Percentiles rank a stretch among this genome's conserved stretches.
Conservation (phyloP, 1,140 invertebrate genomes). For the Drosophila arawakana region DNA sequence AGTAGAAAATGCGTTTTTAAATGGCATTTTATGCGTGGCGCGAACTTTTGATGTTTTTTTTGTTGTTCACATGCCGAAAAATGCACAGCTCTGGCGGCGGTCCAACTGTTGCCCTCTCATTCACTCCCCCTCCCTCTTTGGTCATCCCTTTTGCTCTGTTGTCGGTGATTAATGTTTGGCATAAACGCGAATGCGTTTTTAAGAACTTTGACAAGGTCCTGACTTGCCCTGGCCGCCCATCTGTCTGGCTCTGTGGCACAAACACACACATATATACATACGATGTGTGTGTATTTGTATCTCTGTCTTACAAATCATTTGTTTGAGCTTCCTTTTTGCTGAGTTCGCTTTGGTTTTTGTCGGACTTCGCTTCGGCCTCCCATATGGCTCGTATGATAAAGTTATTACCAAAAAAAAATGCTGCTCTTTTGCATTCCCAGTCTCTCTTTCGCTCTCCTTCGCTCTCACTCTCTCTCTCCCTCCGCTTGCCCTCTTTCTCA, state of each 20-base stretch:
- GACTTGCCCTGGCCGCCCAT: constrained; percentile 62
- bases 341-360: constrained; percentile 33
- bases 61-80: constrained; percentile 56
- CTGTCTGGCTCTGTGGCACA: constrained; percentile 29
- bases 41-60: constrained; percentile 77
- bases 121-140: too few species aligned
- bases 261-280: not conserved
- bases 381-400: constrained; percentile 73
- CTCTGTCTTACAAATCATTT: constrained; percentile 47
- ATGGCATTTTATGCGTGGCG: constrained; percentile 82
- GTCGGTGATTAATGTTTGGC: constrained; percentile 76
- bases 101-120: constrained; percentile 14
- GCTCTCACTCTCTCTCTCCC: constrained; percentile 22
- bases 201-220: constrained; percentile 82
- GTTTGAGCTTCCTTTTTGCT: constrained; percentile 46
- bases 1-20: constrained; percentile 83
- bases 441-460: constrained; percentile 20
- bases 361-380: constrained; percentile 52
- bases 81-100: constrained; percentile 73
- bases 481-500: constrained; percentile 10
- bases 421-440: constrained; percentile 3
- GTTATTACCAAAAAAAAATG: constrained; percentile 74
- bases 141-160: constrained; percentile 4
- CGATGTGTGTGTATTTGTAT: constrained; percentile 4
- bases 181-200: constrained; percentile 79